These are phyloP conservation scores for Hydrolagus colliei DNA, from an alignment of 2,797 vertebrate species.

Conservation along the genomic window DNA sequence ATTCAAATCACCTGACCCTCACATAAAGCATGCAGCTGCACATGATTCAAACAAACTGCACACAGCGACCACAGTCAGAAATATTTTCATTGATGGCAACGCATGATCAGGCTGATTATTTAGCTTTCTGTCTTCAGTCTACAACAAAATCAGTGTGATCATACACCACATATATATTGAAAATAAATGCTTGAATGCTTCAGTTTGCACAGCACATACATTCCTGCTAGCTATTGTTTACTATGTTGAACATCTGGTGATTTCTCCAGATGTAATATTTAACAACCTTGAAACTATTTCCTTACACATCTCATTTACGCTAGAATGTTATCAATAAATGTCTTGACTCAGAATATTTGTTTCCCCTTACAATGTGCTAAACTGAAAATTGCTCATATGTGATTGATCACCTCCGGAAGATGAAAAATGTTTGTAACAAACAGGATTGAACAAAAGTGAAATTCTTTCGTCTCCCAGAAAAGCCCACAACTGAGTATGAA, in stretches of 20 bases:
- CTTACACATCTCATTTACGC: neutral
- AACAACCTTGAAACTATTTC: neutral
- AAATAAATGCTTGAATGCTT: slow-evolving; percentile 13
- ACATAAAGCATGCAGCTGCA: no score
- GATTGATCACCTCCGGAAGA: neutral
- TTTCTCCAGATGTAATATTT: neutral
- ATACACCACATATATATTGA: neutral
- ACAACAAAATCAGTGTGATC: neutral
- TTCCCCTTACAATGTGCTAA: neutral
- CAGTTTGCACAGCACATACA: neutral
- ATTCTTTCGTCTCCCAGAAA: neutral
- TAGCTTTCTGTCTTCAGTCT: neutral
- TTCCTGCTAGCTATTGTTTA: slow-evolving; percentile 1
- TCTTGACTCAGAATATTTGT: neutral
- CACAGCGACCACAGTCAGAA: neutral
- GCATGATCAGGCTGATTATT: neutral
- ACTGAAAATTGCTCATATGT: neutral
- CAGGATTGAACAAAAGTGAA: slow-evolving; percentile 20
- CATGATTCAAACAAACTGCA: neutral
- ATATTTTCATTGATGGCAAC: neutral
- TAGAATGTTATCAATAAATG: neutral
- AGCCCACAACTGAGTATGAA: neutral
- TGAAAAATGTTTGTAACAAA: neutral
- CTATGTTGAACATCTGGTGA: neutral
- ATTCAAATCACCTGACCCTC: no score